phyloP scores from a whole-genome alignment of 2,113 vertebrate species.

The Apus apus region DNA sequence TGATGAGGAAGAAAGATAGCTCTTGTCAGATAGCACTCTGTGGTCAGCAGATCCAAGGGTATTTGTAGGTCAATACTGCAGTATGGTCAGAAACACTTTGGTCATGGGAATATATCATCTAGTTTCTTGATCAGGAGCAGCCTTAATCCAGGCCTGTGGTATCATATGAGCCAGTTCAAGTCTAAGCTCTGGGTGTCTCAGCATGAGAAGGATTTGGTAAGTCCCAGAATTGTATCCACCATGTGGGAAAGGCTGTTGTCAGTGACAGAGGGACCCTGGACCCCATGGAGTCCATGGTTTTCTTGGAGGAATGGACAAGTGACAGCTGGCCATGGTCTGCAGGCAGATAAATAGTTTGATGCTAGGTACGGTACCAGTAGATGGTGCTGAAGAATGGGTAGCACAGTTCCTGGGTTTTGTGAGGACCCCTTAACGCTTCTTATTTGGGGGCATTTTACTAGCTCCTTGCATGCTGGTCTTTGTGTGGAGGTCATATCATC shows the following conservation, averaged over 20 bases:
- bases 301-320: not conserved
- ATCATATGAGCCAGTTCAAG: not conserved
- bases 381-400: slow-evolving; percentile 61
- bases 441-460: not conserved
- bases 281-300: not conserved
- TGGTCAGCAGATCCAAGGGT: not conserved
- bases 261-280: not conserved
- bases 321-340: not conserved
- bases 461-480: fast-evolving
- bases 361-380: not conserved
- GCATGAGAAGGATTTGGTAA: not conserved
- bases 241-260: not conserved
- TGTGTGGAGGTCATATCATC: fast-evolving
- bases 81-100: not conserved
- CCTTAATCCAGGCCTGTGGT: not conserved
- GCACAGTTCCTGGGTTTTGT: not conserved
- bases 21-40: not conserved
- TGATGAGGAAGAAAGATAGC: not conserved
- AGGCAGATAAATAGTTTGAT: not conserved
- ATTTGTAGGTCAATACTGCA: not conserved
- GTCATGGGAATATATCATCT: not conserved
- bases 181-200: not conserved
- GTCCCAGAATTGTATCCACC: not conserved
- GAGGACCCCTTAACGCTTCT: not conserved
- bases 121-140: not conserved